Evolutionary conservation across 2,797 vertebrate genomes (phyloP).

Genomic region (Characodon lateralis): DNA sequence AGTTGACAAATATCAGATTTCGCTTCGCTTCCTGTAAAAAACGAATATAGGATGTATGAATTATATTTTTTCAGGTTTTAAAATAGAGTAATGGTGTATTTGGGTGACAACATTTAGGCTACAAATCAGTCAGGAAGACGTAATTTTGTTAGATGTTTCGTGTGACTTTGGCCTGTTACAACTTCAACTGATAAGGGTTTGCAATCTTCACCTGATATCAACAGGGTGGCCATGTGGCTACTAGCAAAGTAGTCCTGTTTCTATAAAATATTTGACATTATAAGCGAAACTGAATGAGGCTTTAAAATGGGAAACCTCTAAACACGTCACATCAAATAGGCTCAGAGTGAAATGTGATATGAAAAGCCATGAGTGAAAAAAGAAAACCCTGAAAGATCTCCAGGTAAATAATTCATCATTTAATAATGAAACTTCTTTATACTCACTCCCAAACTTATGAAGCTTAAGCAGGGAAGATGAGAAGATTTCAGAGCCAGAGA

Average conservation of each 20-base stretch:
- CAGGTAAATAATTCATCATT: too few species aligned
- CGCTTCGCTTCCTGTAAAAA: neutral
- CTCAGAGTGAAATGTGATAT: neutral
- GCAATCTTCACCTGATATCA: too few species aligned
- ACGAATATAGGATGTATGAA: neutral
- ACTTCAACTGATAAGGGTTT: too few species aligned
- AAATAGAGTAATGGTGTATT: neutral
- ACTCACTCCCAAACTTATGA: too few species aligned
- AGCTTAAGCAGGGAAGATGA: too few species aligned
- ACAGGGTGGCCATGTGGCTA: too few species aligned
- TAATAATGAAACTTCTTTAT: too few species aligned
- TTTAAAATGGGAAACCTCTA: neutral
- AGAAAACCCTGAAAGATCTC: neutral
- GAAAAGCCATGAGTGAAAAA: neutral
- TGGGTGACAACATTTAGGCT: neutral
- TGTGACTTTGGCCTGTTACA: too few species aligned
- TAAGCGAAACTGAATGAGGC: neutral
- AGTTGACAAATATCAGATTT: neutral
- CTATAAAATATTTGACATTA: neutral
- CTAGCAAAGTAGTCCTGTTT: neutral
- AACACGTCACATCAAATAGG: neutral
- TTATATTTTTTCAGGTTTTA: neutral
- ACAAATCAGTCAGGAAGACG: too few species aligned
- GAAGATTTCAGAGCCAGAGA: too few species aligned
- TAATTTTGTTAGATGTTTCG: too few species aligned